Conservation (phyloP, 2,888 invertebrate genomes). For the Odontocolon sp. region DNA sequence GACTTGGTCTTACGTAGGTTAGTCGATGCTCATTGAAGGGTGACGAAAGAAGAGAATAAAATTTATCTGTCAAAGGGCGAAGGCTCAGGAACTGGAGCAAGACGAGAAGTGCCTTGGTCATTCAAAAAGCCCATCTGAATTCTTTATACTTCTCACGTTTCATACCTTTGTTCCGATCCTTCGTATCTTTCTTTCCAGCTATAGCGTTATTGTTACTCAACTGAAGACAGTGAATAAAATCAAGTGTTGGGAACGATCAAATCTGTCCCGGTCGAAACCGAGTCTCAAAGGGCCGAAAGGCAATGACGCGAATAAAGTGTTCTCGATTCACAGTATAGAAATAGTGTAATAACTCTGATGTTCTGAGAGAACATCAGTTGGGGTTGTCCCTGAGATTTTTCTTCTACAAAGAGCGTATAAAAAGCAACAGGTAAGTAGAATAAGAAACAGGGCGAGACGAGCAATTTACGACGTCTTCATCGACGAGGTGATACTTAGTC, state of each 20-base stretch:
- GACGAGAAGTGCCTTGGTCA: constrained; percentile 14
- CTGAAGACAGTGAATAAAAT: constrained; percentile 14
- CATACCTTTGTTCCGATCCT: not conserved
- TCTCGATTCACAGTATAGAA: not conserved
- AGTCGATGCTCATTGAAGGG: constrained; percentile 45
- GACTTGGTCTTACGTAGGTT: no score
- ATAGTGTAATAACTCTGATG: no score
- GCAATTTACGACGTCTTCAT: not conserved
- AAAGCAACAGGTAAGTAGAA: not conserved
- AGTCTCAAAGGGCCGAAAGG: constrained; percentile 15
- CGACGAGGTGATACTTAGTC: not conserved
- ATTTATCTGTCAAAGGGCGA: constrained; percentile 50
- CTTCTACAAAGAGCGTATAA: not conserved
- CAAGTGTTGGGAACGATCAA: constrained; percentile 5
- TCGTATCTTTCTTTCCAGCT: not conserved
- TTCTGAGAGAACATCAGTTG: not conserved
- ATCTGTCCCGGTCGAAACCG: not conserved
- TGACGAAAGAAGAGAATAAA: constrained; percentile 55
- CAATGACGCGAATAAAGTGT: constrained; percentile 39
- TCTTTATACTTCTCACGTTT: not conserved
- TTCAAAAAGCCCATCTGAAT: not conserved
- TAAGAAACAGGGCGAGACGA: constrained; percentile 13
- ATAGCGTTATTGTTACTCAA: not conserved
- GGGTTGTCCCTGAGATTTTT: not conserved
- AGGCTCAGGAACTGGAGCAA: constrained; percentile 10